phyloP scores from a whole-genome alignment of 2,888 invertebrate species.

The Bellardia bayeri region DNA sequence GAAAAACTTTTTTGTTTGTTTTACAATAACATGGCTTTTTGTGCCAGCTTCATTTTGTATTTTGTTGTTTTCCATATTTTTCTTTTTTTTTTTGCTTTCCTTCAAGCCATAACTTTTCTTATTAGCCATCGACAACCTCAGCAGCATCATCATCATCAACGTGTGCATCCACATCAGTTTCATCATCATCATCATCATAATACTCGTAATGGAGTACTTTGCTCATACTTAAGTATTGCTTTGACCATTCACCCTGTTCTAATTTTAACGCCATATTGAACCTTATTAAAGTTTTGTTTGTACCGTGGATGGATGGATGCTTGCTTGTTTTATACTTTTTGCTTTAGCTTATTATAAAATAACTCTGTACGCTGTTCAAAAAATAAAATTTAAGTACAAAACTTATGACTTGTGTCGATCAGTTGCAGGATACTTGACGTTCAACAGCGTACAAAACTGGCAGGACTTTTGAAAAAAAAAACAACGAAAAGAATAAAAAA shows the following conservation, averaged over 20 bases:
- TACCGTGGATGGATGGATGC: conserved; percentile 44
- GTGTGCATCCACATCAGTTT: conserved; percentile 2
- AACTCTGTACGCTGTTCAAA: conserved; percentile 49
- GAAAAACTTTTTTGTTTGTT: conserved; percentile 54
- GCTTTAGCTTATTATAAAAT: conserved; percentile 68
- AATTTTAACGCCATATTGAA: conserved; percentile 76
- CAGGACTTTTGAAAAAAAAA: conserved; percentile 67
- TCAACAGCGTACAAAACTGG: conserved; percentile 55
- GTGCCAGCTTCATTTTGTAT: conserved; percentile 47
- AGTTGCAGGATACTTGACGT: conserved; percentile 71
- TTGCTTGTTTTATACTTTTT: conserved; percentile 22
- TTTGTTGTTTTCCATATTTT: conserved; percentile 26
- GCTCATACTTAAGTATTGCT: conserved; percentile 68
- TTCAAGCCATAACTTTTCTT: conserved; percentile 70
- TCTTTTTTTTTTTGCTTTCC: conserved; percentile 15
- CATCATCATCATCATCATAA: conserved; percentile 37
- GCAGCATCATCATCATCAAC: conserved; percentile 16
- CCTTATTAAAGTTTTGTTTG: conserved; percentile 73
- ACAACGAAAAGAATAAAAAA: background rate
- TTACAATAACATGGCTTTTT: conserved; percentile 42
- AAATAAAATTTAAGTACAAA: conserved; percentile 67
- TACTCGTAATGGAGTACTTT: conserved; percentile 53
- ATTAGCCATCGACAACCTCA: conserved; percentile 65
- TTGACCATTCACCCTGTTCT: conserved; percentile 72
- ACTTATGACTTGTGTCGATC: conserved; percentile 75